These are phyloP conservation scores for Cryptophagus acutangulus DNA, from an alignment of 2,888 invertebrate species.

Conservation along the genomic window DNA sequence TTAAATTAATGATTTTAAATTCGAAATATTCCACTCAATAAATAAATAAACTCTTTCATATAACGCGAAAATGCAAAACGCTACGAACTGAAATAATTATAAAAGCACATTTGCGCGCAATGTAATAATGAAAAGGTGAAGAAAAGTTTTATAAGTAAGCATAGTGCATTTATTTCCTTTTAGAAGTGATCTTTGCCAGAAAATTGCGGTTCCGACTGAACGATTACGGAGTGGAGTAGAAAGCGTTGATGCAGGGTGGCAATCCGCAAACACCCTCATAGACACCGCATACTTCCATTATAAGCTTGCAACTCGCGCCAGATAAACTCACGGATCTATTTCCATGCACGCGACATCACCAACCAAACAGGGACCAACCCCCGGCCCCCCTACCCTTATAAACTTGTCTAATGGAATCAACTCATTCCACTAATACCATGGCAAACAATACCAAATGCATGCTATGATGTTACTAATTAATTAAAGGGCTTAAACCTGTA, in stretches of 20 bases:
- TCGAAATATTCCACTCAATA: too few relatives aligned
- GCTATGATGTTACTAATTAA: background rate
- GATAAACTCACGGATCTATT: conserved; percentile 5
- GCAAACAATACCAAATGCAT: background rate
- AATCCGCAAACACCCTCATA: conserved; percentile 7
- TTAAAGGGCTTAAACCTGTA: background rate
- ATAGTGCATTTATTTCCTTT: background rate
- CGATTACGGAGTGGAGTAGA: conserved; percentile 3
- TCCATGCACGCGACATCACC: conserved; percentile 1
- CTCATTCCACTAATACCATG: background rate
- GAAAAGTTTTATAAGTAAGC: too few relatives aligned
- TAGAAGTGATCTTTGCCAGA: conserved; percentile 5
- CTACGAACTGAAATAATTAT: too few relatives aligned
- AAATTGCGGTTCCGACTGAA: conserved; percentile 7
- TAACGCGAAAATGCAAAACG: too few relatives aligned
- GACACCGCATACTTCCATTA: conserved; percentile 6
- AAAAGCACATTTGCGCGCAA: too few relatives aligned
- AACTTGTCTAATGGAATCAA: conserved; percentile 1
- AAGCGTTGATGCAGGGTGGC: conserved; percentile 5
- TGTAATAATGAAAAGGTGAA: too few relatives aligned
- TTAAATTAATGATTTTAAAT: too few relatives aligned
- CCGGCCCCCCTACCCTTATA: background rate
- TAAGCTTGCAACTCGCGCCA: conserved; percentile 4
- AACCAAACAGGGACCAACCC: background rate
- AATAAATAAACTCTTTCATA: too few relatives aligned